A percentile compares a stretch with the other conserved stretches of the same genome.
Evolutionary conservation across 2,888 invertebrate species (phyloP).

Genomic region (Quadroppia sp.): DNA sequence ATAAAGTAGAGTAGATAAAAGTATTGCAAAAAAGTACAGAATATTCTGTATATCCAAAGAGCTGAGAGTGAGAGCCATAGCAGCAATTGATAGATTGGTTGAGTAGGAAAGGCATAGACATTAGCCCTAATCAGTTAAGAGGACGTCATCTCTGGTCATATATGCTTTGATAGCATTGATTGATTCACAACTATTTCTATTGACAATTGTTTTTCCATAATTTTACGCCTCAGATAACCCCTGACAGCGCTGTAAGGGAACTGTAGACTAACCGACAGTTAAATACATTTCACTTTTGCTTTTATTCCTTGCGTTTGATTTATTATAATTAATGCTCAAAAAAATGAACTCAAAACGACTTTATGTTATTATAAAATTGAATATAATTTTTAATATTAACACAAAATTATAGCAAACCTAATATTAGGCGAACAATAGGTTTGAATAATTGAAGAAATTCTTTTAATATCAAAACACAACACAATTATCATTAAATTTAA

Average conservation of each 20-base stretch:
- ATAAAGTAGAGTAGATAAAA: too few species aligned
- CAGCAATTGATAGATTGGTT: constrained; percentile 4
- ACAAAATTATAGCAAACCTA: background rate
- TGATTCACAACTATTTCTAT: constrained; percentile 13
- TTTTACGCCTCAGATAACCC: background rate
- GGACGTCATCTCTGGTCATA: background rate
- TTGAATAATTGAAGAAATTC: too few species aligned
- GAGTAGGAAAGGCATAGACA: background rate
- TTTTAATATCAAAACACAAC: background rate
- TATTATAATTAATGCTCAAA: background rate
- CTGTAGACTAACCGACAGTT: too few species aligned
- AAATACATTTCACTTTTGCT: background rate
- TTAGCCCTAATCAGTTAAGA: constrained; percentile 15
- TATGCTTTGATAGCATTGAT: constrained; percentile 16
- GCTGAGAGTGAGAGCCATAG: too few species aligned
- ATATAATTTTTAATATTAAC: background rate
- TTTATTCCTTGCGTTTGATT: background rate
- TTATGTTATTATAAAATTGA: background rate
- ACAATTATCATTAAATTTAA: background rate
- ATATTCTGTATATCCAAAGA: too few species aligned
- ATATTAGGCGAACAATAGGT: background rate
- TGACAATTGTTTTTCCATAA: constrained; percentile 23
- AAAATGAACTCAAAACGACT: background rate
- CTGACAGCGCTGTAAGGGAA: background rate
- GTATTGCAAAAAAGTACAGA: too few species aligned